Percentiles rank a stretch among this genome's conserved stretches.
phyloP scores from a whole-genome alignment of 2,888 invertebrate genomes.

The Tuberolachnus salignus region DNA sequence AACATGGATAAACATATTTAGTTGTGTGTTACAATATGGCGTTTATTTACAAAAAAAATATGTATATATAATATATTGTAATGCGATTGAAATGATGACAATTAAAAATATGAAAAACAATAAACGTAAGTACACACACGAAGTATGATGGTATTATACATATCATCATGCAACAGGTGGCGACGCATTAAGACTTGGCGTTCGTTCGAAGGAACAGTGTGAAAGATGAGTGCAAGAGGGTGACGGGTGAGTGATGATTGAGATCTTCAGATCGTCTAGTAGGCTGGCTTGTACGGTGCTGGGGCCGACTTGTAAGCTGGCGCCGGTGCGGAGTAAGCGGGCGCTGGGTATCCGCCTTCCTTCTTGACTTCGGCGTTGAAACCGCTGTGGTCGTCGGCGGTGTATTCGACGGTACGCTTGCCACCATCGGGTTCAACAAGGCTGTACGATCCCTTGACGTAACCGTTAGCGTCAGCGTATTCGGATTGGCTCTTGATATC shows the following conservation, averaged over 20 bases:
- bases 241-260: too few relatives aligned
- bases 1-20: not conserved
- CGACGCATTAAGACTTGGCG: not conserved
- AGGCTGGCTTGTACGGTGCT: constrained; percentile 58
- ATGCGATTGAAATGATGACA: not conserved
- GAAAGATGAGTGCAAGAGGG: not conserved
- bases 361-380: constrained; percentile 56
- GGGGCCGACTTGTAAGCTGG: constrained; percentile 58
- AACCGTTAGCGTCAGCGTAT: constrained; percentile 61
- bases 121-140: not conserved
- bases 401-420: constrained; percentile 57
- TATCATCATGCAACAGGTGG: too few relatives aligned
- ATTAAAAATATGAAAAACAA: not conserved
- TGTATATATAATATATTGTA: not conserved
- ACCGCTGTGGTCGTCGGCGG: constrained; percentile 56
- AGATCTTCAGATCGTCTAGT: not conserved
- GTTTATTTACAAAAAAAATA: constrained; percentile 48
- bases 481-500: constrained; percentile 57
- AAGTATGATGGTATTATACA: too few relatives aligned
- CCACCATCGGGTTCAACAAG: constrained; percentile 56
- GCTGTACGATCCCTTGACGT: constrained; percentile 57
- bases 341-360: constrained; percentile 57
- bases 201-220: not conserved
- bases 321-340: constrained; percentile 60
- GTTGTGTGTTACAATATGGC: constrained; percentile 3